Evolutionary conservation across 2,888 invertebrate genomes (phyloP).

Genomic region (Philereme transversata): DNA sequence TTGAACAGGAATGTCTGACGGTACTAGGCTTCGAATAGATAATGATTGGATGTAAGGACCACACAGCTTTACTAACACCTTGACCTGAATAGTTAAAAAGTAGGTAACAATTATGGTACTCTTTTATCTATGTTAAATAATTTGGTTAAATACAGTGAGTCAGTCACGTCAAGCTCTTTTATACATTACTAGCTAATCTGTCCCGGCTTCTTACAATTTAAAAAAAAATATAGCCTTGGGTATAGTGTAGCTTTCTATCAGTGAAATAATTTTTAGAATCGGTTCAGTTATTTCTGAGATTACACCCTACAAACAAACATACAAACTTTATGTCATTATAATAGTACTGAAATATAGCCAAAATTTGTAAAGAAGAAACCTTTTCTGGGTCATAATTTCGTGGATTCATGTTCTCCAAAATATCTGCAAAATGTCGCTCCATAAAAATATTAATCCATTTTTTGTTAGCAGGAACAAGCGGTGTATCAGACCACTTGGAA

Average conservation of each 20-base stretch:
- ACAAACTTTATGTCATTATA: no score
- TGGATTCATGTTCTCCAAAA: constrained; percentile 77
- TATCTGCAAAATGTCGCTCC: constrained; percentile 73
- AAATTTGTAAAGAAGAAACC: constrained; percentile 44
- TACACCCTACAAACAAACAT: no score
- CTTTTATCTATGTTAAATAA: no score
- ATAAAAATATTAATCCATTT: constrained; percentile 75
- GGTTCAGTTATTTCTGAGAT: no score
- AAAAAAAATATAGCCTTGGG: no score
- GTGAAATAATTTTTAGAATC: no score
- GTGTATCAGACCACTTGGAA: constrained; percentile 64
- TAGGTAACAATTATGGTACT: neutral
- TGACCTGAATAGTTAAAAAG: constrained; percentile 52
- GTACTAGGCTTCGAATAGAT: constrained; percentile 69
- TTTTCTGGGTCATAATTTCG: constrained; percentile 78
- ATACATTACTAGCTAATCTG: no score
- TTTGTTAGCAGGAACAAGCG: constrained; percentile 53
- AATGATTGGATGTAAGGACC: constrained; percentile 72
- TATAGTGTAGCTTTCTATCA: no score
- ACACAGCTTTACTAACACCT: constrained; percentile 71
- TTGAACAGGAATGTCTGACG: constrained; percentile 70
- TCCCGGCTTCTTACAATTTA: no score
- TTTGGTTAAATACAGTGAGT: no score
- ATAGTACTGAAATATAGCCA: no score
- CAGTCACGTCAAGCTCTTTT: no score